Conservation (phyloP, 2,113 vertebrate species). For the Gallinago media region DNA sequence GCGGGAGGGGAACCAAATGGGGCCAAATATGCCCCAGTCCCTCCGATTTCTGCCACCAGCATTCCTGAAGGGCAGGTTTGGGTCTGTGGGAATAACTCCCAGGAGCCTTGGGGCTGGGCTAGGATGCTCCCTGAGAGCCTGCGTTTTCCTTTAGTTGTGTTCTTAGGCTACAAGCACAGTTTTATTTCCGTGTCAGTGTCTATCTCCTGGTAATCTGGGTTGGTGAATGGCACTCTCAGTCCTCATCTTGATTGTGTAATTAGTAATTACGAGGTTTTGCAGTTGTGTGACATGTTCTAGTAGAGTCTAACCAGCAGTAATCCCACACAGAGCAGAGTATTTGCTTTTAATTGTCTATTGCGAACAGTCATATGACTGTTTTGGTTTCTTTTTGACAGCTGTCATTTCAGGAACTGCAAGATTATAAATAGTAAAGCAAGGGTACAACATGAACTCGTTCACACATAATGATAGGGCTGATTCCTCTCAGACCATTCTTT, state of each 20-base stretch:
- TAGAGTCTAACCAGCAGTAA: neutral
- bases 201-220: neutral
- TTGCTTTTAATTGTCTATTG: neutral
- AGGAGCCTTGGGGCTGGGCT: neutral
- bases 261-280: neutral
- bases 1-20: neutral
- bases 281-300: neutral
- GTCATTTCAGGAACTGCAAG: neutral
- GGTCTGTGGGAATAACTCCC: neutral
- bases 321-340: neutral
- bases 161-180: neutral
- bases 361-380: neutral
- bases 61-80: neutral
- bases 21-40: neutral
- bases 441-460: neutral
- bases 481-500: neutral
- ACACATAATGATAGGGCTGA: neutral
- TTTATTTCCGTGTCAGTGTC: neutral
- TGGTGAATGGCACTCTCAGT: neutral
- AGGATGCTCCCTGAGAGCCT: neutral
- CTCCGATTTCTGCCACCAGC: neutral
- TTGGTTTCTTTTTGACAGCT: neutral
- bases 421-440: neutral
- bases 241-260: neutral
- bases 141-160: neutral